Evolutionary conservation across 1,140 invertebrate genomes (phyloP).

Genomic region (Schlechtendalia chinensis): DNA sequence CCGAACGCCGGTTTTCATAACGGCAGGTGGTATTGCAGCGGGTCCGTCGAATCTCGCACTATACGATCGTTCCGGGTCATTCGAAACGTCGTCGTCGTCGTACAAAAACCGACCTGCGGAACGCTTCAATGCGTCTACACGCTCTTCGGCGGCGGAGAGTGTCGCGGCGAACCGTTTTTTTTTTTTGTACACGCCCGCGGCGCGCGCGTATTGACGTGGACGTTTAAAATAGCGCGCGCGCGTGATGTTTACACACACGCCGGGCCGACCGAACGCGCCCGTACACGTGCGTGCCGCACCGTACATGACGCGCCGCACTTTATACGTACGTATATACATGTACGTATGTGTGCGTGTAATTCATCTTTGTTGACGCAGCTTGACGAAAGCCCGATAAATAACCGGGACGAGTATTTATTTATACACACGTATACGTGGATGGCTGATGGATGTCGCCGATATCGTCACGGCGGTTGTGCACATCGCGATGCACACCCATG

Average conservation of each 20-base stretch:
- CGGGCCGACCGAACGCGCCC: background rate
- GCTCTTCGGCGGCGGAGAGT: too few species aligned
- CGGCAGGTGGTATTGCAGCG: too few species aligned
- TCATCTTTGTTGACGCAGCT: slow-evolving; percentile 21
- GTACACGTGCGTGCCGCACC: background rate
- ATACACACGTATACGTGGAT: background rate
- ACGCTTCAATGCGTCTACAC: too few species aligned
- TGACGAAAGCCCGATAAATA: slow-evolving; percentile 17
- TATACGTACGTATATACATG: background rate
- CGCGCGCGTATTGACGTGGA: too few species aligned
- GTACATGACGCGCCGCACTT: background rate
- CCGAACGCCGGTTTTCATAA: too few species aligned
- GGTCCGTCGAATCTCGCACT: too few species aligned
- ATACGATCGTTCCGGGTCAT: too few species aligned
- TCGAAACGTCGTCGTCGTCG: too few species aligned
- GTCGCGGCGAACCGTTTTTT: too few species aligned
- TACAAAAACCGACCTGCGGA: too few species aligned
- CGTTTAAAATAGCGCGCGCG: background rate
- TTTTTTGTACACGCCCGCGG: too few species aligned
- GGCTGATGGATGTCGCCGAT: background rate
- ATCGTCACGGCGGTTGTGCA: background rate
- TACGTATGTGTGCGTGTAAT: too few species aligned
- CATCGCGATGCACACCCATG: background rate
- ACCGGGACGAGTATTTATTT: background rate
- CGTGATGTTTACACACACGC: slow-evolving; percentile 4